A percentile compares a stretch with the other conserved stretches of the same genome.
Conservation (phyloP, 1,140 invertebrate species). For the Formica selysi region DNA sequence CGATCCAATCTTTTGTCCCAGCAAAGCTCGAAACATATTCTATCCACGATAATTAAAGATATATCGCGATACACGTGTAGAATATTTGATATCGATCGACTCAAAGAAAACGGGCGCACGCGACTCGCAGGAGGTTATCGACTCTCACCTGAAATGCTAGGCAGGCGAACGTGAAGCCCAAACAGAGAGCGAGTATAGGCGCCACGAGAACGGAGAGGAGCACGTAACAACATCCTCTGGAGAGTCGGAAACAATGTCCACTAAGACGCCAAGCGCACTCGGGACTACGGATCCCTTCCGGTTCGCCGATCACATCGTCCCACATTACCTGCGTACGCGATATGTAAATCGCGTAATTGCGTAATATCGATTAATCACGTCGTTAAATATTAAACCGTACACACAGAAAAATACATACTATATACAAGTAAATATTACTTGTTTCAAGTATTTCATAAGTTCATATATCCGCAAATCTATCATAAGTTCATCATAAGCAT, state of each 20-base stretch:
- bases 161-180: slow-evolving; percentile 92
- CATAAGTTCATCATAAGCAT: no score
- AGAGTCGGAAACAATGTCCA: slow-evolving; percentile 89
- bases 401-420: no score
- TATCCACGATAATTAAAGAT: background rate
- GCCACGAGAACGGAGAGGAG: slow-evolving; percentile 90
- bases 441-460: no score
- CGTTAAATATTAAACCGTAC: background rate
- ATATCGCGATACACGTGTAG: background rate
- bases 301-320: slow-evolving; percentile 93
- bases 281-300: slow-evolving; percentile 90
- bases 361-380: background rate
- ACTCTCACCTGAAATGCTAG: slow-evolving; percentile 90
- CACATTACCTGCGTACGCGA: slow-evolving; percentile 88
- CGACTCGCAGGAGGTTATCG: slow-evolving; percentile 26
- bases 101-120: background rate
- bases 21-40: background rate
- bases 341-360: background rate
- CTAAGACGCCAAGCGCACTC: slow-evolving; percentile 92
- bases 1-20: background rate
- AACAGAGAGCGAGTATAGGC: slow-evolving; percentile 89
- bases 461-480: no score
- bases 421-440: no score
- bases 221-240: slow-evolving; percentile 91
- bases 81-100: slow-evolving; percentile 27